Percentiles rank a stretch among this genome's conserved stretches.
These are phyloP conservation scores for Rhodinocichla rosea DNA, from an alignment of 2,113 vertebrate species.

Conservation along the genomic window DNA sequence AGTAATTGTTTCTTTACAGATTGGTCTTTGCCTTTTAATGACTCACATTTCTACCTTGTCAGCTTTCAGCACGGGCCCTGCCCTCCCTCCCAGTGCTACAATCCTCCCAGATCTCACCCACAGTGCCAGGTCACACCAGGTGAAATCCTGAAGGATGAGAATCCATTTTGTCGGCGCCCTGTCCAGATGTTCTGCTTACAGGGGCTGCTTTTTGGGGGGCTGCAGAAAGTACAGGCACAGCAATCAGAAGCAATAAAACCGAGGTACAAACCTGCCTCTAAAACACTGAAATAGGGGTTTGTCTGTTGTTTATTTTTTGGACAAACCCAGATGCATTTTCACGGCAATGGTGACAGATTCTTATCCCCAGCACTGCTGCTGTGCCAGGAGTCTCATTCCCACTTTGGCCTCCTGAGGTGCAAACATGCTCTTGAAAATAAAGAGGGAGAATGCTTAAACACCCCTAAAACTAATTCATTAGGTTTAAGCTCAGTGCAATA, in stretches of 20 bases:
- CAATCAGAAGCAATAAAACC: background rate
- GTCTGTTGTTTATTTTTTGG: background rate
- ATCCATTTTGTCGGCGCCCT: background rate
- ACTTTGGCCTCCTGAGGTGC: background rate
- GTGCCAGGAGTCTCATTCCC: background rate
- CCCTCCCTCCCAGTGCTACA: constrained; percentile 37
- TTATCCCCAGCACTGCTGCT: background rate
- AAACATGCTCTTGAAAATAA: background rate
- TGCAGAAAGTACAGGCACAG: fast-evolving
- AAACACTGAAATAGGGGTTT: background rate
- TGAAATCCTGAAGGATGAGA: background rate
- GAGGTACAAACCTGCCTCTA: background rate
- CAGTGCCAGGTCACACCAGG: constrained; percentile 44
- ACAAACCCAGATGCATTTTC: background rate
- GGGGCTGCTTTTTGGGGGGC: background rate
- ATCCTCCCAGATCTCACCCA: constrained; percentile 34
- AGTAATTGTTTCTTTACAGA: constrained; percentile 50
- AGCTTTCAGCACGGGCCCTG: constrained; percentile 47
- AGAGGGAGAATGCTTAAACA: background rate
- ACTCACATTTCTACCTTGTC: constrained; percentile 46
- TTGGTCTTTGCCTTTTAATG: constrained; percentile 36
- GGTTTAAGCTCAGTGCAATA: background rate
- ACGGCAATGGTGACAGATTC: fast-evolving
- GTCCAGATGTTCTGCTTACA: background rate
- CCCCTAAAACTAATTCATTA: background rate